Evolutionary conservation across 2,888 invertebrate species (phyloP).

Genomic region (Odiellus spinosus): DNA sequence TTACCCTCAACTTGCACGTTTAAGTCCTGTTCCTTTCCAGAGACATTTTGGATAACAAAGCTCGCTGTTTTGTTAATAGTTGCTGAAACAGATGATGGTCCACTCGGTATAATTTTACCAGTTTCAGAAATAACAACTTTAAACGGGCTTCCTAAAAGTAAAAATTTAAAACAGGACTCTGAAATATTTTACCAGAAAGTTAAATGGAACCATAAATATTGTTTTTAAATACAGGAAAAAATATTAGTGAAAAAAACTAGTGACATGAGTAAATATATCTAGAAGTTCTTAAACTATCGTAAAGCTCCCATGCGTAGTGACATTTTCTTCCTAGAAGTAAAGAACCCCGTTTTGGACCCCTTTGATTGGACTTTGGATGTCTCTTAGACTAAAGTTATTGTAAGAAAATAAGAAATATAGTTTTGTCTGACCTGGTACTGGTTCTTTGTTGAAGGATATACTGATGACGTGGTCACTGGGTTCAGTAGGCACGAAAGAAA

Average conservation of each 20-base stretch:
- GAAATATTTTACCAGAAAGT: conserved; percentile 43
- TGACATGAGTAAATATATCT: not conserved
- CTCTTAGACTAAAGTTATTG: too few species aligned
- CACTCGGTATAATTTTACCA: conserved; percentile 22
- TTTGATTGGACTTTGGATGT: too few species aligned
- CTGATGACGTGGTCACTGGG: conserved; percentile 87
- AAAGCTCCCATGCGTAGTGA: not conserved
- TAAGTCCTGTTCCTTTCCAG: conserved; percentile 75
- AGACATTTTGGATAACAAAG: conserved; percentile 41
- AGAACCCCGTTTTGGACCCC: too few species aligned
- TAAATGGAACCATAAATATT: conserved; percentile 23
- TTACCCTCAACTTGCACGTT: conserved; percentile 92
- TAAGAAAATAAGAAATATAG: too few species aligned
- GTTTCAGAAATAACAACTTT: not conserved
- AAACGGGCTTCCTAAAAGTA: not conserved
- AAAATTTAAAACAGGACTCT: too few species aligned
- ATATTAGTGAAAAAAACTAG: not conserved
- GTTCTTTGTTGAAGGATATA: conserved; percentile 90
- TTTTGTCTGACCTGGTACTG: conserved; percentile 36
- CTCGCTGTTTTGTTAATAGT: conserved; percentile 38
- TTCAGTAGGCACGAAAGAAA: conserved; percentile 88
- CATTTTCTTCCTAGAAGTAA: not conserved
- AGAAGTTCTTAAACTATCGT: not conserved
- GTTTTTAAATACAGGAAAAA: too few species aligned
- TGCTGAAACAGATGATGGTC: conserved; percentile 40